Base-by-base conservation (phyloP, 2,113 vertebrate species). In the Nansenia antarctica region DNA sequence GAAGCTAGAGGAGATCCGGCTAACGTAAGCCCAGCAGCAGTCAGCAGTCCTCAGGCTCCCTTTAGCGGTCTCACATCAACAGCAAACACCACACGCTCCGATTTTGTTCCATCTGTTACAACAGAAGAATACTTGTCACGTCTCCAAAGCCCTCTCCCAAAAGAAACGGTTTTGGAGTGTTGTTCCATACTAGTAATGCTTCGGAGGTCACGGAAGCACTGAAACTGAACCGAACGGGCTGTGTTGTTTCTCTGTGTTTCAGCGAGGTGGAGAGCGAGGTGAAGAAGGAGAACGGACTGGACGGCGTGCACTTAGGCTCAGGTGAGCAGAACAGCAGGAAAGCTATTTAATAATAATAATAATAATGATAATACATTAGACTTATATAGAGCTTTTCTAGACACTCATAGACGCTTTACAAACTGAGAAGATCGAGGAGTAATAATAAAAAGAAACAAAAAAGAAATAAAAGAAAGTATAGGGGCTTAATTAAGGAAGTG, bases 1-100 rank as follows among this genome's bases (percentile, higher is more conserved):
- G 87, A 95, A 90, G 31, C 67, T 92, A 9, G 95, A 96, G 22
- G 96, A 96, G 66, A 79, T 84, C 47, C 42, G 84, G 26, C 58
- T 86, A 27, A 94, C 90, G 97, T 98, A 90, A 61, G 52, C n/a
- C 45, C 45, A n/a, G 45, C n/a, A 9, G 45, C 45, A 49, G n/a
- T n/a, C n/a, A n/a, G n/a, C n/a, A n/a, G n/a, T n/a, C n/a, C n/a
- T n/a, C n/a, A n/a, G n/a, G n/a, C 45, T 22, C n/a, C 9, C 11
- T n/a, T n/a, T 47, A 15, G 14, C 12, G 14, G 3, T n/a, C 42
- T 47, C 42, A n/a, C 18, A n/a, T n/a, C n/a, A n/a, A n/a, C n/a
- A n/a, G n/a, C n/a, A n/a, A n/a, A n/a, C n/a, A n/a, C n/a, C n/a
- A n/a, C n/a, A n/a, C n/a, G n/a, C n/a, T n/a, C n/a, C n/a, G n/a